A percentile compares a stretch with the other conserved stretches of the same genome.
phyloP scores from a whole-genome alignment of 2,888 invertebrate species.

The Strigamia crassipes region DNA sequence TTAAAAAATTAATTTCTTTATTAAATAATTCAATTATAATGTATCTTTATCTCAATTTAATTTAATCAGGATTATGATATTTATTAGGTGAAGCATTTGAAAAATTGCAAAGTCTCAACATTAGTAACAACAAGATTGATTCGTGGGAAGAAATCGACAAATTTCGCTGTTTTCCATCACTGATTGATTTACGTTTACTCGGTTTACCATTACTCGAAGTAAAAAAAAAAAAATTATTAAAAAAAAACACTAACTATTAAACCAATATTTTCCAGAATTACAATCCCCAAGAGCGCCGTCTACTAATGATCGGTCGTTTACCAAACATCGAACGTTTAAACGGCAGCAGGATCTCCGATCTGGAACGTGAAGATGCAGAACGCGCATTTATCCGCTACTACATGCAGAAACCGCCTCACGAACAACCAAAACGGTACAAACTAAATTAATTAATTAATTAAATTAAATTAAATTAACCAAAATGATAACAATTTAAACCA shows the following conservation, averaged over 20 bases:
- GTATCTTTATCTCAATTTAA: no score
- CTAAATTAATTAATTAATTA: no score
- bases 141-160: constrained; percentile 90
- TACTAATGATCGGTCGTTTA: constrained; percentile 83
- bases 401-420: constrained; percentile 71
- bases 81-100: constrained; percentile 61
- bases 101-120: constrained; percentile 65
- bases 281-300: constrained; percentile 85
- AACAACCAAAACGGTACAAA: constrained; percentile 51
- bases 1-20: no score
- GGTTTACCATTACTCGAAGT: constrained; percentile 69
- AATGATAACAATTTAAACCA: not conserved
- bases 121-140: constrained; percentile 80
- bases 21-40: no score
- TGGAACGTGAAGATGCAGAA: constrained; percentile 90
- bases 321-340: constrained; percentile 84
- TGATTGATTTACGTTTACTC: constrained; percentile 82
- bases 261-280: constrained; percentile 66
- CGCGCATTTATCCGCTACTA: constrained; percentile 90
- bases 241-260: not conserved
- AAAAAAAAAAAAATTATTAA: constrained; percentile 45
- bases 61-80: not conserved
- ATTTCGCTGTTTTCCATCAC: constrained; percentile 77
- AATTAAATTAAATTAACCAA: not conserved
- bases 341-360: constrained; percentile 80